Evolutionary conservation across 2,797 vertebrate species (phyloP), one percentile per base, ranked within the genome.

Genomic region (Cichlasoma orientale): DNA sequence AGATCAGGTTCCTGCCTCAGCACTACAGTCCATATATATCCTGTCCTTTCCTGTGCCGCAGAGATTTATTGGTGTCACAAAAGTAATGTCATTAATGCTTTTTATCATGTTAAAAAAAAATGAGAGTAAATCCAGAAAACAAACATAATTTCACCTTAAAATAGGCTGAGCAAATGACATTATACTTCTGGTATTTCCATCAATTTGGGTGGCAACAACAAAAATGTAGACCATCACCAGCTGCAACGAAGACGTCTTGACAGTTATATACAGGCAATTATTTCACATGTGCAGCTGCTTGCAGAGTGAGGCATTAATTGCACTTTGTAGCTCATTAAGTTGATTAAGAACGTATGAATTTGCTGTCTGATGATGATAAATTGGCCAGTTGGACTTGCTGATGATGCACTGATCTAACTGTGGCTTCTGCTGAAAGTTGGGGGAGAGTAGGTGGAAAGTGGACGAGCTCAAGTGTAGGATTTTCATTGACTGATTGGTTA

Each of bases 401-500:
- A 47, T 56, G 69, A 81, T 75, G 50, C 59, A 25, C 25, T 14
- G 1, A 12, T 70, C 58, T 3, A 14, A 23, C 23, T 59, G 0
- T 19, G 31, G 16, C 78, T 66, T 31, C 36, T n/a, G 3, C 61
- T 88, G 29, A 55, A 83, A 89, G 90, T 85, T 83, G 76, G 57
- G 77, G 13, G 29, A 29, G 59, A 73, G 88, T 88, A 76, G 85
- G 88, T 0, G 56, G 83, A 82, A 72, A 84, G 71, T 85, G 77
- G 61, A 74, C 75, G 31, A 44, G 80, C 79, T 82, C 75, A 74
- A 85, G 82, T 84, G 84, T 68, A 74, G 82, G 76, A 63, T 87
- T 85, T 89, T 89, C 87, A 89, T 89, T 89, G 86, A 92, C 84
- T 74, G 89, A 89, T 61, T 81, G 78, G 77, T 87, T 87, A 91